These are phyloP conservation scores for Notodonta ziczac DNA, from an alignment of 2,888 invertebrate genomes.

Conservation along the genomic window DNA sequence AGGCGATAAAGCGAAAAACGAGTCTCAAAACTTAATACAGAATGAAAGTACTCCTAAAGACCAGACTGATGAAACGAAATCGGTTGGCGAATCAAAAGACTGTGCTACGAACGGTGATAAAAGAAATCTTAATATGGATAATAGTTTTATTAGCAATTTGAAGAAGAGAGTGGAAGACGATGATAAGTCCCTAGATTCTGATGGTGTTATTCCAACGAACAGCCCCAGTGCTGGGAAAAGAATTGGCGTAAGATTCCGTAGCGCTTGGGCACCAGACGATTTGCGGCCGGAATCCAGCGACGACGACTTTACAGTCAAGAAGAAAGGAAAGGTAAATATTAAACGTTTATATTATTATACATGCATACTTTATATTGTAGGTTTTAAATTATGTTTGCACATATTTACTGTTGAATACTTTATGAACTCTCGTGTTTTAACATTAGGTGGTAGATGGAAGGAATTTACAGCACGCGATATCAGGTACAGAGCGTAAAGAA, in stretches of 20 bases:
- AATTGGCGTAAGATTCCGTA: conserved; percentile 71
- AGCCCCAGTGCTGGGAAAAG: conserved; percentile 64
- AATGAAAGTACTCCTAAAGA: conserved; percentile 47
- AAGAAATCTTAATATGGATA: conserved; percentile 10
- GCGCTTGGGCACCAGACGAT: conserved; percentile 66
- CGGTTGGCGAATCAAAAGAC: conserved; percentile 18
- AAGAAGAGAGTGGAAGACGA: conserved; percentile 66
- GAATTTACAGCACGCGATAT: conserved; percentile 54
- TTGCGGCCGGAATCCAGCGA: conserved; percentile 65
- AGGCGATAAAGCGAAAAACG: conserved; percentile 55
- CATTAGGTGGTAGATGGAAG: conserved; percentile 66
- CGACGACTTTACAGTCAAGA: conserved; percentile 65
- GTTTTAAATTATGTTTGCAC: neutral
- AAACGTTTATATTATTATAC: neutral
- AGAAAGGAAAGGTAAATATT: conserved; percentile 67
- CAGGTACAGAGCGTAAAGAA: conserved; percentile 54
- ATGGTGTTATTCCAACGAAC: conserved; percentile 61
- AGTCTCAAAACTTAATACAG: conserved; percentile 29
- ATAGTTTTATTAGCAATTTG: conserved; percentile 1
- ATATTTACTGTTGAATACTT: conserved; percentile 11
- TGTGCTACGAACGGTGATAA: conserved; percentile 14
- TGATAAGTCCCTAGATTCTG: conserved; percentile 70
- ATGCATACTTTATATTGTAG: conserved; percentile 22
- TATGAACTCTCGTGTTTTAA: conserved; percentile 54
- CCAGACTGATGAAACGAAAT: conserved; percentile 12